Evolutionary conservation across 2,113 vertebrate species (phyloP).

Genomic region (Laterallus jamaicensis): DNA sequence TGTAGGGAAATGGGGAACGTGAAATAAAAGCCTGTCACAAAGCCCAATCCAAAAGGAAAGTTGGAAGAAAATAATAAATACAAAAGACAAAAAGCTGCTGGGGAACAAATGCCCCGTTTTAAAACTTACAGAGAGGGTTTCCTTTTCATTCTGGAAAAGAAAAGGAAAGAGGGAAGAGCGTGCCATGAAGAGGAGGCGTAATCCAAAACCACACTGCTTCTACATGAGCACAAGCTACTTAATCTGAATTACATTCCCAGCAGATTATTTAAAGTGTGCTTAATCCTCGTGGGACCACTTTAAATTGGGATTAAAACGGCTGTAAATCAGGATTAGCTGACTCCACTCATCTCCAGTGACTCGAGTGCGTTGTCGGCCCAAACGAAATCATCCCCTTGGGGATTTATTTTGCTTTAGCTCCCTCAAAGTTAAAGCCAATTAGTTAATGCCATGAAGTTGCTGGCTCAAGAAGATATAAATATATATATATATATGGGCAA

Average conservation of each 20-base stretch:
- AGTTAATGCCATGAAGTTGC: not conserved
- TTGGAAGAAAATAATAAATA: not conserved
- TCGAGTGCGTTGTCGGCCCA: too few species aligned
- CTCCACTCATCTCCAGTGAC: not conserved
- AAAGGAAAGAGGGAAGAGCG: not conserved
- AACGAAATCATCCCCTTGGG: not conserved
- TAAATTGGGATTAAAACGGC: not conserved
- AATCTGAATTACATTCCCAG: not conserved
- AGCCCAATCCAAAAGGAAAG: not conserved
- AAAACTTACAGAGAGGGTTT: not conserved
- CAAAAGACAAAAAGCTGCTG: not conserved
- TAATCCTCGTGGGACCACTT: not conserved
- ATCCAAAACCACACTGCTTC: not conserved
- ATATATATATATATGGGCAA: too few species aligned
- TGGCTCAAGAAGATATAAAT: not conserved
- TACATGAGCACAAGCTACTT: not conserved
- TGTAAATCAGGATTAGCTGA: not conserved
- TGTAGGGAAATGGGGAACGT: rapidly evolving
- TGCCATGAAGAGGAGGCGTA: not conserved
- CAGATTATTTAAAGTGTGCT: not conserved
- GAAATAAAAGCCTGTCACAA: not conserved
- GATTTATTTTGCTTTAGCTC: not conserved
- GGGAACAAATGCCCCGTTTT: not conserved
- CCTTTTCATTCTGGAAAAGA: not conserved
- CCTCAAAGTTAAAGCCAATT: not conserved